Conservation (phyloP, 1,140 invertebrate species). For the Leptopilina clavipes region DNA sequence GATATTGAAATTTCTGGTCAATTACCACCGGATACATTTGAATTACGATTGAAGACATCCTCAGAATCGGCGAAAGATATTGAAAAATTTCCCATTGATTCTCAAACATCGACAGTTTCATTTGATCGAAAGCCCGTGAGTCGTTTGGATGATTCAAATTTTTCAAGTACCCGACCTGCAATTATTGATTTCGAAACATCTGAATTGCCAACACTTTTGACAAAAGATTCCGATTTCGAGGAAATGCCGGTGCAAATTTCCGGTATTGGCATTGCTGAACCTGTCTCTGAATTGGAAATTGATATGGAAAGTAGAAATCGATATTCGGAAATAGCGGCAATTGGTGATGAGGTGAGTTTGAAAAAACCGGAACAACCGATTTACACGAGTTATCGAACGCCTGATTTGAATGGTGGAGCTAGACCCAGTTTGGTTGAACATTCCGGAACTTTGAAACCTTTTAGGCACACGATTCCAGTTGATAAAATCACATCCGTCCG, state of each 20-base stretch:
- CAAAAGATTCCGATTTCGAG: constrained; percentile 42
- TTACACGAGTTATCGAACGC: constrained; percentile 81
- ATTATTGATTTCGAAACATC: constrained; percentile 25
- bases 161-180: neutral
- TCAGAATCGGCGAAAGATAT: constrained; percentile 38
- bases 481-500: constrained; percentile 77
- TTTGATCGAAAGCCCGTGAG: neutral
- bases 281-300: constrained; percentile 64
- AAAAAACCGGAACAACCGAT: constrained; percentile 69
- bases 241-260: constrained; percentile 49
- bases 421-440: constrained; percentile 65
- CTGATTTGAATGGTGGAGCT: constrained; percentile 72
- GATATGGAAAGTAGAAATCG: constrained; percentile 65
- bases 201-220: neutral
- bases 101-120: constrained; percentile 24
- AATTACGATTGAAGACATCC: constrained; percentile 60
- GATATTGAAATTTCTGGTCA: constrained; percentile 65
- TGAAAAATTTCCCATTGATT: constrained; percentile 16
- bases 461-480: constrained; percentile 80
- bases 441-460: constrained; percentile 67
- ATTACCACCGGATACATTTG: constrained; percentile 63
- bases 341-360: constrained; percentile 44
- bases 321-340: constrained; percentile 56
- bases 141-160: neutral
- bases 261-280: constrained; percentile 66